These are phyloP conservation scores for Parotocinclus haroldoi DNA, from an alignment of 2,797 vertebrate species.

Conservation along the genomic window DNA sequence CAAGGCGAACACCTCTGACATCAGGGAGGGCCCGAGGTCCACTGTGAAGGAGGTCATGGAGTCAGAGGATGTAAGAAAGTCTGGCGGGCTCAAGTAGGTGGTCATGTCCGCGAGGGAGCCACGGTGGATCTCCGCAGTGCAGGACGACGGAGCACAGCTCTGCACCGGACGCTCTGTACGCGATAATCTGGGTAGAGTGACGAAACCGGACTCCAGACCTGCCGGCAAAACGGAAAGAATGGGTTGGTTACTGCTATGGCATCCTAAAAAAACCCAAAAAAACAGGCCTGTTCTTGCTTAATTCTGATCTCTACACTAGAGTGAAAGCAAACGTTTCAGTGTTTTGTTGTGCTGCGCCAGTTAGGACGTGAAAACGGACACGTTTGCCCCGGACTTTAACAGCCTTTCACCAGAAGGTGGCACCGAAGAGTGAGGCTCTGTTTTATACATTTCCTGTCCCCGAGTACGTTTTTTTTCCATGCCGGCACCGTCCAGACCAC, in stretches of 20 bases:
- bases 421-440: conserved; percentile 3
- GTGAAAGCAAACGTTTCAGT: too few species aligned
- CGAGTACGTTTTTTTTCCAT: neutral
- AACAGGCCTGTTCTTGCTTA: too few species aligned
- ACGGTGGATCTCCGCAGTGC: conserved; percentile 62
- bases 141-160: conserved; percentile 56
- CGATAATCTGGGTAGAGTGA: conserved; percentile 86
- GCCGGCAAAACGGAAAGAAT: conserved; percentile 61
- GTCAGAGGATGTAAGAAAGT: conserved; percentile 74
- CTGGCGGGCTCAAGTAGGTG: conserved; percentile 62
- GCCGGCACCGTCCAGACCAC: neutral
- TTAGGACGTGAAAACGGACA: too few species aligned
- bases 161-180: conserved; percentile 77
- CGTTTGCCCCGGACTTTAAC: neutral
- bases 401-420: conserved; percentile 36
- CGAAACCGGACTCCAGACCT: conserved; percentile 90
- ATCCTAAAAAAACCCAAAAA: too few species aligned
- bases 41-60: conserved; percentile 90
- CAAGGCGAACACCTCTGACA: conserved; percentile 89
- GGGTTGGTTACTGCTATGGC: too few species aligned
- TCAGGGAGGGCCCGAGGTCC: conserved; percentile 93
- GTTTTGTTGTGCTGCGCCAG: too few species aligned
- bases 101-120: conserved; percentile 63
- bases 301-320: too few species aligned
- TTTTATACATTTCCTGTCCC: neutral